Conservation (phyloP, 2,888 invertebrate genomes). For the Sthenelais limicola region DNA sequence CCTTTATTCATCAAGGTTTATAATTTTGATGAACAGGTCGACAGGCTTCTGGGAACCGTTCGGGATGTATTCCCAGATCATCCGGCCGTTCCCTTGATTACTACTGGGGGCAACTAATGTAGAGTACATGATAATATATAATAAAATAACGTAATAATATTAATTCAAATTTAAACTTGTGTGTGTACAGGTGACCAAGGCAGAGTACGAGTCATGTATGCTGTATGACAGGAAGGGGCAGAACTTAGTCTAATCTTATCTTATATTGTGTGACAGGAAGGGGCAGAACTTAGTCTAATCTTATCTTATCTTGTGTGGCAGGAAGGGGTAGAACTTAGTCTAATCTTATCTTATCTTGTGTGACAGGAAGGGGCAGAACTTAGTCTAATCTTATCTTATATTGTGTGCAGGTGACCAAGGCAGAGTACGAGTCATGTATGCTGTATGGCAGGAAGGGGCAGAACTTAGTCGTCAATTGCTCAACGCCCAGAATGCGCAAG, state of each 20-base stretch:
- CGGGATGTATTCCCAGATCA: too few species aligned
- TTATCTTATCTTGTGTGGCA: conserved; percentile 1
- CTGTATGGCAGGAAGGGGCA: conserved; percentile 1
- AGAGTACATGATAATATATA: too few species aligned
- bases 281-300: conserved; percentile 30
- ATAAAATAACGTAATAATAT: too few species aligned
- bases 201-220: conserved; percentile 21
- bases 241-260: conserved; percentile 25
- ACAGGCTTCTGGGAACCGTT: too few species aligned
- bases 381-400: conserved; percentile 16
- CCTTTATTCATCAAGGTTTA: too few species aligned
- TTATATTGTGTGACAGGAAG: background rate
- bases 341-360: background rate
- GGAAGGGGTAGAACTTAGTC: conserved; percentile 26
- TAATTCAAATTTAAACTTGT: too few species aligned
- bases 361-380: conserved; percentile 6
- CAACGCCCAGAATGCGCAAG: conserved; percentile 40
- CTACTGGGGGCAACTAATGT: too few species aligned
- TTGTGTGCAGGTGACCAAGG: conserved; percentile 28
- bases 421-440: conserved; percentile 21
- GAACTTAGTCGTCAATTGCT: conserved; percentile 48
- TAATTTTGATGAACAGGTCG: too few species aligned
- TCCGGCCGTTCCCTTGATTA: too few species aligned
- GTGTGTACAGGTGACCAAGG: conserved; percentile 27
- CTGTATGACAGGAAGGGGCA: conserved; percentile 1